Conservation (phyloP, 2,797 vertebrate genomes). For the Rhodeus uyekii region DNA sequence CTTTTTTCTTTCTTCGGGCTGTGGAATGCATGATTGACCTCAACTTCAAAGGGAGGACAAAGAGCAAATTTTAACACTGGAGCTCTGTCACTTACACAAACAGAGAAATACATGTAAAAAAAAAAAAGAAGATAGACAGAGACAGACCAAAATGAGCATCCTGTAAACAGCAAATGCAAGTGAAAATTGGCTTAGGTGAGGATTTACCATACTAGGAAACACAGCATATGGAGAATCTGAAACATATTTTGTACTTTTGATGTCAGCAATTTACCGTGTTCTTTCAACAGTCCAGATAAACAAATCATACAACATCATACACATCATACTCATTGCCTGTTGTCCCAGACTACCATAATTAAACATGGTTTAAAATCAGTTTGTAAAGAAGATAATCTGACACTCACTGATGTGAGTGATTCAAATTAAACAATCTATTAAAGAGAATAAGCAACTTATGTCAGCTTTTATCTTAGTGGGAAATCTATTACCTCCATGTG, state of each 20-base stretch:
- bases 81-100: conserved; percentile 32
- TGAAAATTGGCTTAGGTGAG: background rate
- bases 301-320: background rate
- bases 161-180: background rate
- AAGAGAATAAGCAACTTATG: background rate
- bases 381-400: background rate
- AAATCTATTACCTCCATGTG: background rate
- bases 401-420: background rate
- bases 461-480: background rate
- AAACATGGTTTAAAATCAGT: background rate
- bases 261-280: background rate
- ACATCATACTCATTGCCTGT: background rate
- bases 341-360: background rate
- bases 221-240: background rate
- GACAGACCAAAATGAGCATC: background rate
- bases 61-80: conserved; percentile 34
- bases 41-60: conserved; percentile 46
- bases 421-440: background rate
- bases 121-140: background rate
- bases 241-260: background rate
- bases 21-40: conserved; percentile 52
- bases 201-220: background rate
- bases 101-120: background rate
- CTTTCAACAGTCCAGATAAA: background rate
- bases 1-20: conserved; percentile 31